Percentiles rank a stretch among this genome's conserved stretches.
phyloP scores from a whole-genome alignment of 2,113 vertebrate genomes.

The Vireo altiloquus region DNA sequence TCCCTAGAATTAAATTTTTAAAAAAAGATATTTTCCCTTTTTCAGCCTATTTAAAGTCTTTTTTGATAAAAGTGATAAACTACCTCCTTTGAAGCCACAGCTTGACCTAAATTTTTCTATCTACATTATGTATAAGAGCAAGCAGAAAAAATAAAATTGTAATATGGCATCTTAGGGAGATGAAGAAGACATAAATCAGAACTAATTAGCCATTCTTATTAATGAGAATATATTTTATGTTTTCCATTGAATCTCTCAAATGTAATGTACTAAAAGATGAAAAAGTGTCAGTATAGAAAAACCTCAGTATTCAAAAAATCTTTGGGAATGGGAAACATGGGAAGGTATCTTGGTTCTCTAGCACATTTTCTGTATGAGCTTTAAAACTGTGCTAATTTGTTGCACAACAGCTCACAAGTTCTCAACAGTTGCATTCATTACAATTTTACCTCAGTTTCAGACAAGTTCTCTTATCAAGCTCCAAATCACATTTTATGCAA shows the following conservation, averaged over 20 bases:
- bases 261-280: not conserved
- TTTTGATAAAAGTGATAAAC: conserved; percentile 14
- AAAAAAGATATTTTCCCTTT: not conserved
- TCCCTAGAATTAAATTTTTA: not conserved
- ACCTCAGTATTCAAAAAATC: not conserved
- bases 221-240: not conserved
- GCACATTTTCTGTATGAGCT: conserved; percentile 2
- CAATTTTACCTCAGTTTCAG: conserved; percentile 55
- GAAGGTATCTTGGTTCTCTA: not conserved
- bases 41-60: not conserved
- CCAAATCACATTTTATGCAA: conserved; percentile 61
- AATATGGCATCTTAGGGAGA: not conserved
- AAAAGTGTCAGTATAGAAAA: not conserved
- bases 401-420: conserved; percentile 56
- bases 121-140: not conserved
- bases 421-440: conserved; percentile 37
- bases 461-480: conserved; percentile 57
- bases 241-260: conserved; percentile 6
- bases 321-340: not conserved
- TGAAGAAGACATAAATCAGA: conserved; percentile 25
- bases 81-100: conserved; percentile 4
- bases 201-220: conserved; percentile 9
- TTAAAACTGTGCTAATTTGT: conserved; percentile 35
- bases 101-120: conserved; percentile 29
- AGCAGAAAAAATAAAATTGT: not conserved